These are phyloP conservation scores for Tympanuchus pallidicinctus DNA, from an alignment of 2,113 vertebrate species.

Conservation along the genomic window DNA sequence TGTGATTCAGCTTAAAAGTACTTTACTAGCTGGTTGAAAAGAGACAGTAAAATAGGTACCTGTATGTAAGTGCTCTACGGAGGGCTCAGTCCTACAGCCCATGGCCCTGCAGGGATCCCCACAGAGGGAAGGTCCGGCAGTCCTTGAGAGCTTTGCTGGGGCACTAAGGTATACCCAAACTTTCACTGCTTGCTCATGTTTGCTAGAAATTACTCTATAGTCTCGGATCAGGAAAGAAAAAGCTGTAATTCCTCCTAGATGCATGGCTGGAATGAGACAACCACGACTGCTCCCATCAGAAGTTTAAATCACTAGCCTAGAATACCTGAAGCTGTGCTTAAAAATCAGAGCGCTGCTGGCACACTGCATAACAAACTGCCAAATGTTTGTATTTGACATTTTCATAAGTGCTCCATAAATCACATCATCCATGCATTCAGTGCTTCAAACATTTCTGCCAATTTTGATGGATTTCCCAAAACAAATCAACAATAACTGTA, in stretches of 20 bases:
- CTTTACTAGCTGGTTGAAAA: background rate
- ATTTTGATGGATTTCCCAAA: slow-evolving; percentile 30
- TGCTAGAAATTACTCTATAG: background rate
- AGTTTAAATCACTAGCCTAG: background rate
- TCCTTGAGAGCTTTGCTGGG: background rate
- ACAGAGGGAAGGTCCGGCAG: background rate
- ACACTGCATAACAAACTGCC: slow-evolving; percentile 32
- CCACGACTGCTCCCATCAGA: background rate
- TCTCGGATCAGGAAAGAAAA: background rate
- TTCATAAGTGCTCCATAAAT: slow-evolving; percentile 54
- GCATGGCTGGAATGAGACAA: background rate
- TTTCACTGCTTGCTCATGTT: background rate
- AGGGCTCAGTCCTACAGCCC: background rate
- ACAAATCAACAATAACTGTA: slow-evolving; percentile 12
- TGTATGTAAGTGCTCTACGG: background rate
- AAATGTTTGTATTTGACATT: slow-evolving; percentile 65
- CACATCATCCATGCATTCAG: slow-evolving; percentile 29
- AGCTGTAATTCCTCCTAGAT: background rate
- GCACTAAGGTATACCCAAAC: background rate
- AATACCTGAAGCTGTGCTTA: slow-evolving; percentile 37
- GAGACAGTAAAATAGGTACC: background rate
- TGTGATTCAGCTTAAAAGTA: background rate
- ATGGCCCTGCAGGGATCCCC: background rate
- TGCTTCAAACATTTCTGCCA: slow-evolving; percentile 18
- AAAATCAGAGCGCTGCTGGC: slow-evolving; percentile 18